These are phyloP conservation scores for Brachylomia viminalis DNA, from an alignment of 2,888 invertebrate genomes.

Conservation along the genomic window DNA sequence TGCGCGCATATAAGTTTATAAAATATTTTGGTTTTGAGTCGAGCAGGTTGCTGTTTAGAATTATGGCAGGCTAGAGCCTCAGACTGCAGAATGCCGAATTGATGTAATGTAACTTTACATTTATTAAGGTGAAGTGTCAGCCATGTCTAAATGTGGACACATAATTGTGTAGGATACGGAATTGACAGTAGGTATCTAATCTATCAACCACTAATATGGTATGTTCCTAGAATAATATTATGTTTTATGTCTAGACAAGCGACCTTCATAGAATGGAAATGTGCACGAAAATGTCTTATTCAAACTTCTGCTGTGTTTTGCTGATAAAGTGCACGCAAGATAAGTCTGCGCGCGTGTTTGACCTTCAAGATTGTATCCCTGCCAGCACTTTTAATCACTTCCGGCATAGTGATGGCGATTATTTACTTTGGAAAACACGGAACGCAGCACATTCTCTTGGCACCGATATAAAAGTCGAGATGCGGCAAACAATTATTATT, in stretches of 20 bases:
- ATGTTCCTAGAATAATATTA: background rate
- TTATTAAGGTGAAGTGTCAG: background rate
- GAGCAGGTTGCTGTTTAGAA: background rate
- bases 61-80: too few relatives aligned
- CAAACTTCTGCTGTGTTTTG: background rate
- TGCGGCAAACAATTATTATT: too few relatives aligned
- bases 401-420: too few relatives aligned
- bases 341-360: too few relatives aligned
- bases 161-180: constrained; percentile 3
- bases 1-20: too few relatives aligned
- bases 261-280: constrained; percentile 28
- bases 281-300: background rate
- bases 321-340: background rate
- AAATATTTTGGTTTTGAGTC: too few relatives aligned
- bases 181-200: constrained; percentile 6
- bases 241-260: constrained; percentile 14
- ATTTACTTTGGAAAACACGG: too few relatives aligned
- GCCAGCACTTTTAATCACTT: too few relatives aligned
- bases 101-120: background rate
- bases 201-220: background rate
- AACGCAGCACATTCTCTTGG: too few relatives aligned
- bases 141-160: background rate
- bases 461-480: too few relatives aligned
- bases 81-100: background rate
- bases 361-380: too few relatives aligned